Percentiles rank a stretch among this genome's conserved stretches.
phyloP scores from a whole-genome alignment of 2,888 invertebrate genomes.

The Cyclophora albipunctata region DNA sequence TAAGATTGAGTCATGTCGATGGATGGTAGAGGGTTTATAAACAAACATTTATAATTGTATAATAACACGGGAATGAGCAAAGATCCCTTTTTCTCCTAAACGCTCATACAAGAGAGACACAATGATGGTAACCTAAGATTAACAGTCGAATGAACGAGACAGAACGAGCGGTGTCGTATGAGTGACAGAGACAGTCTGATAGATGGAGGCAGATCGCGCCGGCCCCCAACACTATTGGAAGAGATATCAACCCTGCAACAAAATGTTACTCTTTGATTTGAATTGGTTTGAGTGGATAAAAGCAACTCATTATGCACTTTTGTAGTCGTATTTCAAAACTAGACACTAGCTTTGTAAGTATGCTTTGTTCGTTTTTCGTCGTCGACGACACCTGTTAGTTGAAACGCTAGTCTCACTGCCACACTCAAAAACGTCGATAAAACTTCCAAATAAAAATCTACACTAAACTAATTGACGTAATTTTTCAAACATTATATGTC shows the following conservation, averaged over 20 bases:
- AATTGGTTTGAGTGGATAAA: too few species aligned
- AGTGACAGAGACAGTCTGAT: conserved; percentile 62
- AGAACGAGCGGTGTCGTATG: conserved; percentile 46
- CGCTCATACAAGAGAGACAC: conserved; percentile 18
- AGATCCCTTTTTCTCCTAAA: conserved; percentile 13
- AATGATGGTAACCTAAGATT: conserved; percentile 35
- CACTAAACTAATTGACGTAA: too few species aligned
- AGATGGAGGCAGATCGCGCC: conserved; percentile 26
- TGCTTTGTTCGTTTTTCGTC: too few species aligned
- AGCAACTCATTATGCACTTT: too few species aligned
- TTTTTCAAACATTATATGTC: too few species aligned
- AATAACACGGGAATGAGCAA: conserved; percentile 40
- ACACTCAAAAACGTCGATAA: too few species aligned
- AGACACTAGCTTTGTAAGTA: too few species aligned
- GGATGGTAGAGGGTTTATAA: conserved; percentile 46
- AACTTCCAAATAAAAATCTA: too few species aligned
- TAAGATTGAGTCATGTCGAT: conserved; percentile 54
- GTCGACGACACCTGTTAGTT: too few species aligned
- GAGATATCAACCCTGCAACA: conserved; percentile 43
- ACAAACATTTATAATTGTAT: conserved; percentile 18
- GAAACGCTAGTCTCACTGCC: too few species aligned
- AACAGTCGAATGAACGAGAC: conserved; percentile 52
- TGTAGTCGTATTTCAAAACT: too few species aligned
- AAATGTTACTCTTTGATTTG: background rate
- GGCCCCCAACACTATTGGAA: conserved; percentile 42